Evolutionary conservation across 2,888 invertebrate genomes (phyloP), one percentile per base, ranked within the genome.

Genomic region (Siphlonurus alternatus): DNA sequence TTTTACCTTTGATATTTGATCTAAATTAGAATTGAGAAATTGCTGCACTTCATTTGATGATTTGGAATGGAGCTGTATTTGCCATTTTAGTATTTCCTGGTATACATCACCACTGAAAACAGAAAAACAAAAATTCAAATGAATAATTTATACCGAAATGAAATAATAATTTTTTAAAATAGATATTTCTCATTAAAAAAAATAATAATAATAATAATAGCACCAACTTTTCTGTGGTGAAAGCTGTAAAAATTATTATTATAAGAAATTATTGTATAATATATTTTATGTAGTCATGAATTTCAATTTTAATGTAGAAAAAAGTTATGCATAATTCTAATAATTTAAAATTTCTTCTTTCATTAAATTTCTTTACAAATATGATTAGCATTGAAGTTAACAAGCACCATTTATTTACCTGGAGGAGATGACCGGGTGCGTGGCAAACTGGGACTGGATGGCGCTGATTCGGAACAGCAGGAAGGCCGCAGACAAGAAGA

Each of bases 1-100:
- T 66, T 71, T 73, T 75, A 88, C 90, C 84, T 88, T 89, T 66
- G 87, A 84, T 71, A 91, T 87, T 76, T 90, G 84, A 75, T 89
- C 81, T 69, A 90, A 80, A 79, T 90, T 89, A 68, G 85, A 82
- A 71, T 85, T 83, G 67, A 91, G 81, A 77, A 86, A 87, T 69
- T 83, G 82, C 75, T 87, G 85, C 69, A 88, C 81, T 71, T 88
- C 87, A 68, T 80, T 79, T 2, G 87, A 84, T 64, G 87, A 87
- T 67, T 85, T 84, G 61, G 84, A 81, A 78, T 87, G 87, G 70
- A 88, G 75, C 67, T 84, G 80, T 68, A 83, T 79, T 67, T 87
- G 84, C 84, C 86, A 87, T 66, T 83, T 80, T 61, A 86, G 77
- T 66, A 87, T 76, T 75, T 86, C 85, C 61, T 81, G 79, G 75